phyloP scores from a whole-genome alignment of 2,113 vertebrate genomes.

The Ailuropoda melanoleuca region DNA sequence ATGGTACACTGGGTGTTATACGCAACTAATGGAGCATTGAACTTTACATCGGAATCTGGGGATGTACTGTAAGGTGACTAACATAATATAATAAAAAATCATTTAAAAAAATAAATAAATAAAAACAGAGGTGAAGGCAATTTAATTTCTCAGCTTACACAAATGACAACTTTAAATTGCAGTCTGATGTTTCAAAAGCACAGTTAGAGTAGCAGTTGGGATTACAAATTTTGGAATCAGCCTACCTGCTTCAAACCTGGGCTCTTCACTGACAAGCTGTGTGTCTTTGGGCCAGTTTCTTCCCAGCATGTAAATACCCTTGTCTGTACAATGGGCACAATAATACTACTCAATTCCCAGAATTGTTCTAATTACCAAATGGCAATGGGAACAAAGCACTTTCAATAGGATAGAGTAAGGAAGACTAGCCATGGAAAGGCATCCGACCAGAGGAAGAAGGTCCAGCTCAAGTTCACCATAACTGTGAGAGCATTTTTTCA shows the following conservation, averaged over 20 bases:
- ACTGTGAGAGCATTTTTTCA: neutral
- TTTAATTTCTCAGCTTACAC: neutral
- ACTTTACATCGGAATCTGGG: too few relatives aligned
- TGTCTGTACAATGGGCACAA: neutral
- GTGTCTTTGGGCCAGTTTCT: neutral
- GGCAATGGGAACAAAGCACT: neutral
- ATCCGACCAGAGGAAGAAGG: neutral
- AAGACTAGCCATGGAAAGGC: neutral
- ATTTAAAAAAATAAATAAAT: too few relatives aligned
- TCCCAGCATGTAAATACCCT: neutral
- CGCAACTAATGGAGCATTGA: too few relatives aligned
- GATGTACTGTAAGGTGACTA: too few relatives aligned
- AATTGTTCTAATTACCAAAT: neutral
- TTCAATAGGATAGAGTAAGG: neutral
- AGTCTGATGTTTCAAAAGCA: neutral
- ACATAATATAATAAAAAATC: too few relatives aligned
- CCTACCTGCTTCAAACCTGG: neutral
- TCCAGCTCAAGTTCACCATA: neutral
- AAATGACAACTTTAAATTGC: neutral
- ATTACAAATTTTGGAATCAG: neutral
- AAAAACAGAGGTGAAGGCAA: neutral
- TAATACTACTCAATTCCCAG: neutral
- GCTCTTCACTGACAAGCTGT: neutral
- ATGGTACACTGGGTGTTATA: too few relatives aligned
- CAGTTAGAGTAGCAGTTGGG: neutral